Base-by-base conservation (phyloP, 2,113 vertebrate species). In the Siniperca chuatsi region DNA sequence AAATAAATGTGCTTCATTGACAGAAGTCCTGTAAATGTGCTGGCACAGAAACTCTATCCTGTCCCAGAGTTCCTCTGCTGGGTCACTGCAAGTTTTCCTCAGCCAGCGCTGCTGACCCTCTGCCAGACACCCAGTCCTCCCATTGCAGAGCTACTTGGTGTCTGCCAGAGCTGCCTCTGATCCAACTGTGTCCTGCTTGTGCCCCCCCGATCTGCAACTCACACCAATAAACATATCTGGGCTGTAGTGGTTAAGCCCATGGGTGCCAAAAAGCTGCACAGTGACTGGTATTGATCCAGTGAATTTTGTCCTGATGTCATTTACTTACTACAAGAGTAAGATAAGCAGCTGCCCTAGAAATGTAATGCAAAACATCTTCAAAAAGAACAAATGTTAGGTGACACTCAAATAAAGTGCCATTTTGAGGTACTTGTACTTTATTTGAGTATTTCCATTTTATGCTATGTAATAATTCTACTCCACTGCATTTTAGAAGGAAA, bases 1-100 rank as follows among this genome's bases (percentile, higher is more conserved):
- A 81, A 82, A 90, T 79, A 87, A 90, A 89, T 88, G 74, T 86
- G 82, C 79, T 82, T 87, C 87, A 80, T 76, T 85, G 83, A 91
- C 75, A 92, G 78, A 91, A 92, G 81, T 73, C 23, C 57, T 84
- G 88, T 86, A 92, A 93, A 92, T 89, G 82, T 81, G 79, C 84
- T 62, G 61, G 79, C 78, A 66, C 68, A 79, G 92, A 92, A 94
- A 93, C 87, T 76, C 76, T 65, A 92, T 83, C 84, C 86, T 2
- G 20, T 46, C 29, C 69, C 69, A 72, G 69, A 75, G 73, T 83
- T 85, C 75, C 75, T 79, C 82, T 87, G 68, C 84, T 84, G 82
- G 86, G 78, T 87, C 88, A 82, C 68, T 66, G 61, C 54, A 78
- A 61, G 57, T 46, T 16, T 37, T 54, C 58, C 44, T 86, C 40